phyloP scores from a whole-genome alignment of 2,113 vertebrate species.

The Nestor notabilis region DNA sequence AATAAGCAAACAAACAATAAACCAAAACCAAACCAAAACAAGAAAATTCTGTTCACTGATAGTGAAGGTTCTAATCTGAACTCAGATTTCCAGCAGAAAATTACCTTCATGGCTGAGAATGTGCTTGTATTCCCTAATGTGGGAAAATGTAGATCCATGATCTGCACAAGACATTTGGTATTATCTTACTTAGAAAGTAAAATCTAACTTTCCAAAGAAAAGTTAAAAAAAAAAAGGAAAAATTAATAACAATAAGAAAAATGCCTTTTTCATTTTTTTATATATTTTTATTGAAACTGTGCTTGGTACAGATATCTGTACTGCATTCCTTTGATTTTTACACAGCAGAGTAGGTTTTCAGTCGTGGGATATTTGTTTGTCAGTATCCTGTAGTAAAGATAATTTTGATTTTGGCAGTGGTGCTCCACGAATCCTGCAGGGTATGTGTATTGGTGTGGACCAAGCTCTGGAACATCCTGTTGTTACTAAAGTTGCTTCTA shows the following conservation, averaged over 20 bases:
- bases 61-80: constrained; percentile 43
- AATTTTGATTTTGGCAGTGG: neutral
- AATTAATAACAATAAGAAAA: neutral
- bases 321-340: neutral
- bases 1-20: constrained; percentile 27
- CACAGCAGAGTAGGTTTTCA: neutral
- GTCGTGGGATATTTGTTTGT: neutral
- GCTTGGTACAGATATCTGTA: neutral
- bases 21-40: neutral
- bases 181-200: constrained; percentile 65
- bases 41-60: constrained; percentile 30
- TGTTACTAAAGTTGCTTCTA: neutral
- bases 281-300: neutral
- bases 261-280: neutral
- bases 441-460: neutral
- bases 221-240: no score
- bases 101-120: constrained; percentile 26
- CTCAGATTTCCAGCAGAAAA: constrained; percentile 25
- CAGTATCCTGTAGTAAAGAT: neutral
- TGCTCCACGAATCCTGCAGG: neutral
- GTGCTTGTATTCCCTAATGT: constrained; percentile 7
- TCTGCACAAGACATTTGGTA: constrained; percentile 34
- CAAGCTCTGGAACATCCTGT: neutral
- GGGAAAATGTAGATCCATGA: neutral
- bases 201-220: constrained; percentile 45